phyloP scores from a whole-genome alignment of 1,140 invertebrate genomes.

The Calycopis cecrops region DNA sequence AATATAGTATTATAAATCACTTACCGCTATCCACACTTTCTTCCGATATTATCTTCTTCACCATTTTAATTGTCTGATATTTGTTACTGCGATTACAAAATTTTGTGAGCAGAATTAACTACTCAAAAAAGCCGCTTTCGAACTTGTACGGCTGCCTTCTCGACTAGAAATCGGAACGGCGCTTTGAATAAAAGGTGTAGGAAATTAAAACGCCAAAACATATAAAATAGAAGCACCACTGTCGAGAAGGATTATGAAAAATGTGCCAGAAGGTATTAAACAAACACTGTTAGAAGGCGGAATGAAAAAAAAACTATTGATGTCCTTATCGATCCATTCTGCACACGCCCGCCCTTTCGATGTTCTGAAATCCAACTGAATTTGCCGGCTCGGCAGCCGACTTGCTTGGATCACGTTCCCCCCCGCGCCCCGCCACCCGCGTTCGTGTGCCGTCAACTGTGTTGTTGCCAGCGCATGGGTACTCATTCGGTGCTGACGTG shows the following conservation, averaged over 20 bases:
- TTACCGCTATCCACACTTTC: constrained; percentile 73
- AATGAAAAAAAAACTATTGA: constrained; percentile 68
- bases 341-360: constrained; percentile 72
- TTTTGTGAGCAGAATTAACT: constrained; percentile 63
- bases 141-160: constrained; percentile 70
- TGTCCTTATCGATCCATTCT: constrained; percentile 71
- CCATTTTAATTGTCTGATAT: constrained; percentile 67
- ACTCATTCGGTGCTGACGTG: constrained; percentile 62
- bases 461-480: constrained; percentile 54
- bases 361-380: constrained; percentile 74
- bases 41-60: constrained; percentile 73
- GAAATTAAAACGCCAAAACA: constrained; percentile 57
- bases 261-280: constrained; percentile 70
- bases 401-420: constrained; percentile 20
- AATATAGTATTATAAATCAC: constrained; percentile 25
- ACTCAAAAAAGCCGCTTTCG: constrained; percentile 73
- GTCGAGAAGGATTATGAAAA: constrained; percentile 69
- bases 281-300: constrained; percentile 71
- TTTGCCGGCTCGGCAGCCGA: constrained; percentile 40
- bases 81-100: constrained; percentile 60
- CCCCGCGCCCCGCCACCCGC: constrained; percentile 26
- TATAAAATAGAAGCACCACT: constrained; percentile 60
- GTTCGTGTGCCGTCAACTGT: constrained; percentile 35
- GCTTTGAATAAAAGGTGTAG: constrained; percentile 51
- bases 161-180: constrained; percentile 71